Base-by-base conservation (phyloP, 1,140 invertebrate genomes). In the Gerris buenoi region DNA sequence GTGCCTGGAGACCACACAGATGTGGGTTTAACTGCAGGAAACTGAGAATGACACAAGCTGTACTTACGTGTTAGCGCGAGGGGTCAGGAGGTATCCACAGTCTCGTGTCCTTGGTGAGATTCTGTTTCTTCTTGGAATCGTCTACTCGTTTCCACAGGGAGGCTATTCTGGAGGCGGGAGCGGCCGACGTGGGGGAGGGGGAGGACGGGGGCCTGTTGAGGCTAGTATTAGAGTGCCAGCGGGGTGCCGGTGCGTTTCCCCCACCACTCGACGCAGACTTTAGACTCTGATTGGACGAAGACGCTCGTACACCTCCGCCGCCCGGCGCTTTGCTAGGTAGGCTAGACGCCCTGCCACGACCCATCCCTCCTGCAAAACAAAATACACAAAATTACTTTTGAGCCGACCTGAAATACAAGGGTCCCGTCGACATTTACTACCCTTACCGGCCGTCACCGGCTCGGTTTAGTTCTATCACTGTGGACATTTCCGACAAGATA, bases 111-210 rank as follows among this genome's bases (percentile, higher is more conserved):
- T 80, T 80, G 63, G 82, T 83, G 15, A 77, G 70, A 1, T 75
- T 76, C 33, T 82, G 80, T 68, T 83, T 82, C 65, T 81, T 85
- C 60, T 85, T 86, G n/a, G 77, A 85, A 33, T 90, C 85, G 72
- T 91, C 89, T 1, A 88, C 87, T 72, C 84, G 87, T 71, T 91
- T 94, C 91, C 91, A 94, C 15, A 95, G 79, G 73, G 83, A 89
- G 0, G 91, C 89, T 57, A 95, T 93, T 75, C 91, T 92, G 75
- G 91, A 93, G 26, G 77, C 77, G 26, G 78, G 78, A 65, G 33
- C 78, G 77, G 68, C 74, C 70, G 68, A 61, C 25, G 65, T 28
- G 29, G 68, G 68, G 18, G 72, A 72, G 25, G 71, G 68, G 15
- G 72, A 68, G 25, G 29, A 65, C 15, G 64, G 60, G 22, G 69